phyloP scores from a whole-genome alignment of 1,140 invertebrate genomes.

The Dryas iulia region DNA sequence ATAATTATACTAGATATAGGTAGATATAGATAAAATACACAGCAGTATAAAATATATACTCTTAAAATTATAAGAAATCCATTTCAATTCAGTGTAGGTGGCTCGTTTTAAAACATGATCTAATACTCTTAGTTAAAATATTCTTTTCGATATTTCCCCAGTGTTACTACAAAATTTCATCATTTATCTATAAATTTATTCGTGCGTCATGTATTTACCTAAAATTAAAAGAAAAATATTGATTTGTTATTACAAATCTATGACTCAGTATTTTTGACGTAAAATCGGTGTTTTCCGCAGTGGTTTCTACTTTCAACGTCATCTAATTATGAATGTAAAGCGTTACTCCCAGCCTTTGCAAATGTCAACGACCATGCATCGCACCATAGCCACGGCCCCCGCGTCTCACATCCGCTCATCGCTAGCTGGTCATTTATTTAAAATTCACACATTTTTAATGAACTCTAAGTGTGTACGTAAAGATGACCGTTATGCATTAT shows the following conservation, averaged over 20 bases:
- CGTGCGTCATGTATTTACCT: conserved; percentile 9
- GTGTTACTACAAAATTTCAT: neutral
- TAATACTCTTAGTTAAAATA: neutral
- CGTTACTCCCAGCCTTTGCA: conserved; percentile 5
- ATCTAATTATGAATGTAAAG: conserved; percentile 8
- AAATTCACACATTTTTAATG: conserved; percentile 29
- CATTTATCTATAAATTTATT: neutral
- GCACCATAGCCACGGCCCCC: conserved; percentile 13
- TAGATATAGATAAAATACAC: neutral
- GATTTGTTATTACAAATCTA: neutral
- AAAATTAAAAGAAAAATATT: neutral
- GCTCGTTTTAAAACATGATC: conserved; percentile 15
- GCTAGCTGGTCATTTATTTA: conserved; percentile 9
- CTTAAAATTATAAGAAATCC: neutral
- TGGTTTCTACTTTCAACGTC: conserved; percentile 24
- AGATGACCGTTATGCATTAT: conserved; percentile 24
- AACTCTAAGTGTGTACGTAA: neutral
- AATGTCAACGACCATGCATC: conserved; percentile 39
- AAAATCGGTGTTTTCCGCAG: conserved; percentile 25
- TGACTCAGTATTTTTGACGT: conserved; percentile 9
- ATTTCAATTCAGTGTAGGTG: conserved; percentile 5
- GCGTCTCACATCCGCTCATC: conserved; percentile 13
- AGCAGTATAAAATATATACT: neutral
- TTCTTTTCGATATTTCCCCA: neutral
- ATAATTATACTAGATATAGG: too few relatives aligned